These are phyloP conservation scores for Cantharis rustica DNA, from an alignment of 2,888 invertebrate species.

Conservation along the genomic window DNA sequence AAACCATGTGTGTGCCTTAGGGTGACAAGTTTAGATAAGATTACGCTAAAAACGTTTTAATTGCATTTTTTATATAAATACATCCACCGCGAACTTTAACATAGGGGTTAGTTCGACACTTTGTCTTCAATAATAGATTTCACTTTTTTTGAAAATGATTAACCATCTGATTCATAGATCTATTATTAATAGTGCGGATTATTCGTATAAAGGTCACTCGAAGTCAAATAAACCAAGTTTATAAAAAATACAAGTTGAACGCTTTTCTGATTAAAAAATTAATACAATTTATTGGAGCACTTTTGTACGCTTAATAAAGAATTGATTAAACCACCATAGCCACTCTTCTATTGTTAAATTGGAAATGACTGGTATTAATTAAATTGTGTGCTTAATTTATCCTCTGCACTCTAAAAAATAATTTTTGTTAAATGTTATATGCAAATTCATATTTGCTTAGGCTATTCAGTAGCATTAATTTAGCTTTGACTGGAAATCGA, in stretches of 20 bases:
- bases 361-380: neutral
- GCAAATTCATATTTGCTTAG: neutral
- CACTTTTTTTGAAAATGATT: neutral
- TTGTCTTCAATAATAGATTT: neutral
- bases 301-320: neutral
- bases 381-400: neutral
- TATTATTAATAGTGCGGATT: neutral
- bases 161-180: neutral
- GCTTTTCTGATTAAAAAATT: neutral
- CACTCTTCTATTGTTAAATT: neutral
- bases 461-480: neutral
- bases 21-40: constrained; percentile 43
- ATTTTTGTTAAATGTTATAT: neutral
- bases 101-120: neutral
- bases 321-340: neutral
- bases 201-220: neutral
- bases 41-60: constrained; percentile 37
- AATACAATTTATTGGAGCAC: neutral
- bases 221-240: neutral
- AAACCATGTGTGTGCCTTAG: constrained; percentile 36
- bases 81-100: neutral
- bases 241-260: neutral
- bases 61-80: constrained; percentile 6
- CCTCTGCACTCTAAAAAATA: neutral
- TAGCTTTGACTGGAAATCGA: neutral